phyloP scores from a whole-genome alignment of 2,888 invertebrate genomes.

The Diplazon laetatorius region DNA sequence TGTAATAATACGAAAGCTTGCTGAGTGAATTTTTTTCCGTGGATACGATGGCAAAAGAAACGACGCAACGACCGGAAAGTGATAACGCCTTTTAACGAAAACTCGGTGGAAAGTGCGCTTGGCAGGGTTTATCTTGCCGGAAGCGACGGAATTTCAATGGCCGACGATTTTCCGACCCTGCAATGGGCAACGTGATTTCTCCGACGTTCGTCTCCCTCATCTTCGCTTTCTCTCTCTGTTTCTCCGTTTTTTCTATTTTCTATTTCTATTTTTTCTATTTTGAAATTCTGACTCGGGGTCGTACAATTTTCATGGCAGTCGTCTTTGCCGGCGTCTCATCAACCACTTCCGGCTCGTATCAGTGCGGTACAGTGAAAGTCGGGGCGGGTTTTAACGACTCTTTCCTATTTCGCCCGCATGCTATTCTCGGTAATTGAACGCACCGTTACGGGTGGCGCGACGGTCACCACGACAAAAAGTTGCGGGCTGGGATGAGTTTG shows the following conservation, averaged over 20 bases:
- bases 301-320: constrained; percentile 9
- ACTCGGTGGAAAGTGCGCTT: constrained; percentile 69
- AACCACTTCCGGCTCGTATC: not conserved
- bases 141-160: constrained; percentile 68
- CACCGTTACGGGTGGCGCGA: not conserved
- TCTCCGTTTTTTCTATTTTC: no score
- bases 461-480: not conserved
- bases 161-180: constrained; percentile 63
- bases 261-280: no score
- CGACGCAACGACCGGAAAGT: constrained; percentile 72
- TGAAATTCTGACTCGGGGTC: constrained; percentile 4
- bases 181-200: constrained; percentile 20
- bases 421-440: constrained; percentile 38
- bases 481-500: not conserved
- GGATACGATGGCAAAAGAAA: constrained; percentile 63
- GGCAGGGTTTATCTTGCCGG: constrained; percentile 71
- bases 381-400: not conserved
- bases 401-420: constrained; percentile 12
- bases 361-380: not conserved
- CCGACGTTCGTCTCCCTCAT: constrained; percentile 16
- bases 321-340: not conserved
- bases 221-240: no score
- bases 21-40: constrained; percentile 30
- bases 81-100: constrained; percentile 73
- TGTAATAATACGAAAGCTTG: constrained; percentile 7